Conservation (phyloP, 2,113 vertebrate genomes). For the Pipra filicauda region DNA sequence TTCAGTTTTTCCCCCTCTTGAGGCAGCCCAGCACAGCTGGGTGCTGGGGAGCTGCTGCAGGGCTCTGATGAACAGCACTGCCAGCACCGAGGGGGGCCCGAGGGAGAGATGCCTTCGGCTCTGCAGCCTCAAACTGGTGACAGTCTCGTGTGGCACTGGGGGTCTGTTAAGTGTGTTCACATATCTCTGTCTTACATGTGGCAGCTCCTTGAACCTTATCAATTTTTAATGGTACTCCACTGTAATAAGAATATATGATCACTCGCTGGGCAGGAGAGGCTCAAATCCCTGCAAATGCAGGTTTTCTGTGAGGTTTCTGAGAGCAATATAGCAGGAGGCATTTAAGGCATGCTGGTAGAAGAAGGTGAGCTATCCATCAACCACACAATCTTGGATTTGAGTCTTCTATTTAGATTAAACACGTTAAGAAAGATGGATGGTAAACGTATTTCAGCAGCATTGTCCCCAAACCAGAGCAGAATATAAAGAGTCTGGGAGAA, state of each 20-base stretch:
- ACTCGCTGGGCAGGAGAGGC: not conserved
- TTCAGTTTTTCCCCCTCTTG: rapidly evolving
- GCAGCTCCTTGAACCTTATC: conserved; percentile 12
- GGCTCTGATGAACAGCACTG: rapidly evolving
- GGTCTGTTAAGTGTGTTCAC: not conserved
- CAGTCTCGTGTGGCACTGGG: not conserved
- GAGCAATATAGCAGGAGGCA: conserved; percentile 65
- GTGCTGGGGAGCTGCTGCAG: not conserved
- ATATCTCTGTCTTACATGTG: not conserved
- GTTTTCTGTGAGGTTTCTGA: conserved; percentile 53
- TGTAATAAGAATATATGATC: not conserved
- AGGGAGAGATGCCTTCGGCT: not conserved
- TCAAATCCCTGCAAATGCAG: not conserved
- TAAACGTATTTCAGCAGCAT: conserved; percentile 76
- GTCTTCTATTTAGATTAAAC: conserved; percentile 90
- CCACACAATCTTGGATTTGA: conserved; percentile 78
- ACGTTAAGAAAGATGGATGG: conserved; percentile 92
- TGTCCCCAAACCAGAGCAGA: conserved; percentile 85
- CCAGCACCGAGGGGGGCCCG: rapidly evolving
- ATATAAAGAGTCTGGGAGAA: conserved; percentile 83
- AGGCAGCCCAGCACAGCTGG: not conserved
- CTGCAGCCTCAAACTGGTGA: not conserved
- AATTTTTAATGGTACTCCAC: not conserved
- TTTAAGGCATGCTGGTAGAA: conserved; percentile 62
- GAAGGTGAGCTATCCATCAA: conserved; percentile 84